These are phyloP conservation scores for Chrysomela aeneicollis DNA, from an alignment of 2,888 invertebrate species.

Conservation along the genomic window DNA sequence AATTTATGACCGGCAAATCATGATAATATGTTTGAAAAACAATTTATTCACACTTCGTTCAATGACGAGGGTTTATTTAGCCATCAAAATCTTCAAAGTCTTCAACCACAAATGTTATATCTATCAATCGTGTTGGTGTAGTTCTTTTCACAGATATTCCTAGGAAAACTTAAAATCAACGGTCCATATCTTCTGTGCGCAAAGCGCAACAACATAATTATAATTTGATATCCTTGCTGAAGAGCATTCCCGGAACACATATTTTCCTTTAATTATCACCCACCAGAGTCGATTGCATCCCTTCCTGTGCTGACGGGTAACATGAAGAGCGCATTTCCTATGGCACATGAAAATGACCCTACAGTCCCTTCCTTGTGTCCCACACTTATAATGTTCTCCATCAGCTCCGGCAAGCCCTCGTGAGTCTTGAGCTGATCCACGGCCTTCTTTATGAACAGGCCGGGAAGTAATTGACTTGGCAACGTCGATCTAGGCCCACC, in stretches of 20 bases:
- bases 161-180: neutral
- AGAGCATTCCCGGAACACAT: neutral
- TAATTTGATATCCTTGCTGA: slow-evolving; percentile 1
- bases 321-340: slow-evolving; percentile 13
- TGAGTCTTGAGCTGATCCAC: slow-evolving; percentile 17
- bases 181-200: too few species aligned
- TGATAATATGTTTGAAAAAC: too few species aligned
- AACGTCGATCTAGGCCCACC: too few species aligned
- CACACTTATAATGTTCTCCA: slow-evolving; percentile 16
- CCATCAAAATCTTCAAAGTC: too few species aligned
- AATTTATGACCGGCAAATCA: too few species aligned
- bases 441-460: too few species aligned
- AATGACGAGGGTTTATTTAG: too few species aligned
- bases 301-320: neutral
- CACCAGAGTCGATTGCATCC: neutral
- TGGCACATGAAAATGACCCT: slow-evolving; percentile 17
- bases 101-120: too few species aligned
- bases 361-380: slow-evolving; percentile 18
- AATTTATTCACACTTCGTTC: too few species aligned
- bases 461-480: too few species aligned
- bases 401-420: slow-evolving; percentile 18
- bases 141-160: too few species aligned
- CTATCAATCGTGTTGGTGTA: too few species aligned
- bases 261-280: neutral
- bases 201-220: neutral